Evolutionary conservation across 2,113 vertebrate species (phyloP).

Genomic region (Rissa tridactyla): DNA sequence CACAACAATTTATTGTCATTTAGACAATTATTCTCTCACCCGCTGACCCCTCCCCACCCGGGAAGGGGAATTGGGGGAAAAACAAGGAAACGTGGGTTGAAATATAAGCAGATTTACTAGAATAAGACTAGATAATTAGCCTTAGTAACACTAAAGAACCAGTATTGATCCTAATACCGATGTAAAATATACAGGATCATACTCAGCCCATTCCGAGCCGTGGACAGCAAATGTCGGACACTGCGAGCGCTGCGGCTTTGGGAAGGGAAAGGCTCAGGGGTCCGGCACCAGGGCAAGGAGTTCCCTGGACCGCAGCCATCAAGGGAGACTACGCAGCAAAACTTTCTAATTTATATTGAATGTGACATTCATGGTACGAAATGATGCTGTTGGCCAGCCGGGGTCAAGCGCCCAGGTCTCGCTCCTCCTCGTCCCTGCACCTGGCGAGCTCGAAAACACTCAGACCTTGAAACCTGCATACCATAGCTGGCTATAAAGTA

Average conservation of each 20-base stretch:
- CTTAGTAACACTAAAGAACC: background rate
- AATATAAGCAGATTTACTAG: background rate
- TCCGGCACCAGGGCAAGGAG: background rate
- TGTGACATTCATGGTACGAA: background rate
- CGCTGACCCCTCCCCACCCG: background rate
- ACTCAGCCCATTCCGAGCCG: background rate
- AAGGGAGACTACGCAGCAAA: background rate
- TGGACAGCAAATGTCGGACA: background rate
- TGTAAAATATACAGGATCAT: background rate
- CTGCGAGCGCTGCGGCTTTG: background rate
- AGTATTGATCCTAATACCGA: background rate
- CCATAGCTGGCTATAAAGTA: background rate
- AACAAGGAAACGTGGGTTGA: background rate
- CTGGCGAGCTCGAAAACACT: background rate
- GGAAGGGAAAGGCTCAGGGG: background rate
- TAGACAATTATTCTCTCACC: background rate
- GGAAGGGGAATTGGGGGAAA: background rate
- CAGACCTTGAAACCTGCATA: no score
- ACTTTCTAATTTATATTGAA: background rate
- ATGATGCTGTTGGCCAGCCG: background rate
- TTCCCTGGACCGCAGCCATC: background rate
- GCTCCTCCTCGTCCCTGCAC: background rate
- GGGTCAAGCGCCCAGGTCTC: background rate
- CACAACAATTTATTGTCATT: background rate
- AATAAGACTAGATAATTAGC: background rate